Base-by-base conservation (phyloP, 2,797 vertebrate genomes). In the Dermochelys coriacea region DNA sequence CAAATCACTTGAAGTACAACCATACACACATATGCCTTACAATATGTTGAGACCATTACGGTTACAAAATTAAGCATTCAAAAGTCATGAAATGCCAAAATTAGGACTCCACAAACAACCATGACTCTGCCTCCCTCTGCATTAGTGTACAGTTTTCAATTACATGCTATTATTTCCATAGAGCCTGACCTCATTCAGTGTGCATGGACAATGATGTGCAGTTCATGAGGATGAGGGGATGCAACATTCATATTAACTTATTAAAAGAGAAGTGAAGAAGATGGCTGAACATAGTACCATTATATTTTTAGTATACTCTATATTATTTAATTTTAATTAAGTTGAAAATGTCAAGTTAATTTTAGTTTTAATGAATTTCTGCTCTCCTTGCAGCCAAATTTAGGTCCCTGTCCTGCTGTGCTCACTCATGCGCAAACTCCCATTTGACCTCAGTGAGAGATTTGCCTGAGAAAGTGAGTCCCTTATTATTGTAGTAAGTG, bases 21-120 rank as follows among this genome's bases (percentile, higher is more conserved):
- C 27, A 47, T 77, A 31, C 75, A 75, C 71, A 21, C 37, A 29
- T 49, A 49, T 49, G 5, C 74, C 14, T 27, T 49, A 49, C 27
- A 49, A 15, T 15, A 47, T 45, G 41, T 74, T 88, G 91, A 55
- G 34, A 61, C 2, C 31, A 83, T n/a, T 37, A 71, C 0, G 27
- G 80, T 95, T 95, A 77, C 41, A 85, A 87, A 85, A 47, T 55
- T 80, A 94, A 89, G 90, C 77, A 79, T 16, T 59, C 45, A 37
- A 50, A 93, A 52, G 10, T 85, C 77, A 92, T 84, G 82, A 93
- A 93, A 75, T 5, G 68, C 49, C 23, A 80, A 80, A 81, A 8
- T 78, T 3, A n/a, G 61, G 7, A 12, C 89, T 92, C 23, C 18
- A 47, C 51, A 27, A 6, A 92, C 93, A 81, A 1, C 15, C 31